These are phyloP conservation scores for Sturnira hondurensis DNA, from an alignment of 2,113 vertebrate species.

Conservation along the genomic window DNA sequence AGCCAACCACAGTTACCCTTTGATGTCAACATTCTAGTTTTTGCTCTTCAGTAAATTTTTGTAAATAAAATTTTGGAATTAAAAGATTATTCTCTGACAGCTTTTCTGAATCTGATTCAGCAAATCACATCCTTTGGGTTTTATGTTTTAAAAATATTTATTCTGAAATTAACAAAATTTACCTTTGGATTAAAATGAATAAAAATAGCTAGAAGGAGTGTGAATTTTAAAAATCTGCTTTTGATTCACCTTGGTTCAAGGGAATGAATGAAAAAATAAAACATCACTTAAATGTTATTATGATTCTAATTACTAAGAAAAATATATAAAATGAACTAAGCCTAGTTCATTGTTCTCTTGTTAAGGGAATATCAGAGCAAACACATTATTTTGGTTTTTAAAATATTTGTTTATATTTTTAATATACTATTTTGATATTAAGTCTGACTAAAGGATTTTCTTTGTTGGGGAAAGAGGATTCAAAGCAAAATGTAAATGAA, in stretches of 20 bases:
- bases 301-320: neutral
- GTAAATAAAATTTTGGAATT: constrained; percentile 30
- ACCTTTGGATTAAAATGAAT: constrained; percentile 8
- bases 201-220: neutral
- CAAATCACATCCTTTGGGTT: neutral
- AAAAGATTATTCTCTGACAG: constrained; percentile 11
- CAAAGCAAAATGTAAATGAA: constrained; percentile 8
- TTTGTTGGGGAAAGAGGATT: neutral
- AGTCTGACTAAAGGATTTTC: neutral
- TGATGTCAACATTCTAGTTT: constrained; percentile 1
- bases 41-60: constrained; percentile 35
- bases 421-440: neutral
- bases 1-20: constrained; percentile 24
- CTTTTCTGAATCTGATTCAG: constrained; percentile 1
- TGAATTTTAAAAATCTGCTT: neutral
- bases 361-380: neutral
- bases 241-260: neutral
- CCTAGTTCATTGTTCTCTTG: neutral
- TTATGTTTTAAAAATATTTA: constrained; percentile 2
- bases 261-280: neutral
- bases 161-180: constrained; percentile 41
- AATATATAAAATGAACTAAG: neutral
- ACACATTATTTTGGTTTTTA: neutral
- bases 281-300: neutral
- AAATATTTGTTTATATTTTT: constrained; percentile 2